Base-by-base conservation (phyloP, 2,888 invertebrate species). In the Hermaeophaga mercurialis region DNA sequence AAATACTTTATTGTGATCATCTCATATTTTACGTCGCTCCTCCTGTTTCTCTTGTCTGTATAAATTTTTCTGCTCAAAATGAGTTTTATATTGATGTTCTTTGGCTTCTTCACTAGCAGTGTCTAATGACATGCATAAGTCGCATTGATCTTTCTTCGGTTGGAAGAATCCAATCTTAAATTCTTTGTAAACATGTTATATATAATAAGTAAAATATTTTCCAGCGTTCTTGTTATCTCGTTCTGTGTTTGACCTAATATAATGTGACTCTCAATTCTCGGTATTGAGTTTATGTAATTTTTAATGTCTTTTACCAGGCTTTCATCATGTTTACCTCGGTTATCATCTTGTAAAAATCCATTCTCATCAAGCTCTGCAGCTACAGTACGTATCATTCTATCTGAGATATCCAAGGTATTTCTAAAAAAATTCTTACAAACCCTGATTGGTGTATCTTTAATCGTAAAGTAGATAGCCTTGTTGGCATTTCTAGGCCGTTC, bases 151-250 rank as follows among this genome's bases (percentile, higher is more conserved):
- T n/a, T 44, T 44, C 24, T 28, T 44, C 1, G 44, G 28, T 3
- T 28, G 44, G 11, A 15, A 44, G 24, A 44, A 44, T 8, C 17
- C 14, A 14, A 44, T 14, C 8, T 53, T 53, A 18, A 45, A 53
- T 6, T 44, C n/a, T 12, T 26, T 5, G 12, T 28, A 15, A 26
- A 44, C 8, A 44, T 7, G 1, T 26, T 28, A 44, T 26, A 26
- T 22, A 15, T 12, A 44, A 2, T n/a, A 19, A 14, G 5, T n/a
- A n/a, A n/a, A 14, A 14, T 44, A 28, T 1, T 9, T 6, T 14
- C 44, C 44, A 11, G 44, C 44, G 2, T 12, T 6, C 14, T 9
- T 26, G n/a, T 14, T 44, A 12, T 41, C 22, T 8, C 22, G 9
- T 15, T 1, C 11, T 3, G 41, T 24, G 22, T n/a, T 15, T 19